These are phyloP conservation scores for Euwallacea fornicatus DNA, from an alignment of 1,140 invertebrate genomes.

Conservation along the genomic window DNA sequence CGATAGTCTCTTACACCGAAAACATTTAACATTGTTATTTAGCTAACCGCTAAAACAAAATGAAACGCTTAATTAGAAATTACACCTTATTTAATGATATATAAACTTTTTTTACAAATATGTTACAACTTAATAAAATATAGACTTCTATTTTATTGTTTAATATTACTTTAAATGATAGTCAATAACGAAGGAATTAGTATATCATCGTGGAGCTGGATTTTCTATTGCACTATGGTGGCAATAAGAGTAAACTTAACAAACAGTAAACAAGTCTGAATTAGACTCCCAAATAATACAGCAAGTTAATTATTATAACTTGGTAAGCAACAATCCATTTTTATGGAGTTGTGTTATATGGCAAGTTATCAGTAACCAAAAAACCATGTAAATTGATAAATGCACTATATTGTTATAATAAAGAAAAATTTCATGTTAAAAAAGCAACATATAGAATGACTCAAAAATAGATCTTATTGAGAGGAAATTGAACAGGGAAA, in stretches of 20 bases:
- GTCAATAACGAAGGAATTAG: neutral
- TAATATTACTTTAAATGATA: constrained; percentile 14
- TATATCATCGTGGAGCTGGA: no score
- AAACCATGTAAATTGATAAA: constrained; percentile 27
- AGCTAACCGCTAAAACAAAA: neutral
- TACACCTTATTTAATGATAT: constrained; percentile 21
- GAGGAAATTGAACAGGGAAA: no score
- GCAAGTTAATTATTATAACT: neutral
- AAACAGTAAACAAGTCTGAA: neutral
- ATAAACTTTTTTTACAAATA: constrained; percentile 12
- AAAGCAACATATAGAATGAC: constrained; percentile 9
- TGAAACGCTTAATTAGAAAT: constrained; percentile 18
- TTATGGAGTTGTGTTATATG: constrained; percentile 1
- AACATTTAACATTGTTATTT: neutral
- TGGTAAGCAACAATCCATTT: neutral
- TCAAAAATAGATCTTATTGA: neutral
- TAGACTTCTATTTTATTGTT: constrained; percentile 4
- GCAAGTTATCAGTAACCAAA: constrained; percentile 21
- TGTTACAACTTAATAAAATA: constrained; percentile 24
- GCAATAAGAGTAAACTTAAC: no score
- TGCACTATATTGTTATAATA: constrained; percentile 12
- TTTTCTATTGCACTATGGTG: neutral
- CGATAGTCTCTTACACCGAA: no score
- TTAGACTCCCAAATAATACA: neutral
- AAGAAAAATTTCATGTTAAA: constrained; percentile 3